A percentile compares a stretch with the other conserved stretches of the same genome.
phyloP scores from a whole-genome alignment of 1,140 invertebrate genomes.

The Eurosta solidaginis region DNA sequence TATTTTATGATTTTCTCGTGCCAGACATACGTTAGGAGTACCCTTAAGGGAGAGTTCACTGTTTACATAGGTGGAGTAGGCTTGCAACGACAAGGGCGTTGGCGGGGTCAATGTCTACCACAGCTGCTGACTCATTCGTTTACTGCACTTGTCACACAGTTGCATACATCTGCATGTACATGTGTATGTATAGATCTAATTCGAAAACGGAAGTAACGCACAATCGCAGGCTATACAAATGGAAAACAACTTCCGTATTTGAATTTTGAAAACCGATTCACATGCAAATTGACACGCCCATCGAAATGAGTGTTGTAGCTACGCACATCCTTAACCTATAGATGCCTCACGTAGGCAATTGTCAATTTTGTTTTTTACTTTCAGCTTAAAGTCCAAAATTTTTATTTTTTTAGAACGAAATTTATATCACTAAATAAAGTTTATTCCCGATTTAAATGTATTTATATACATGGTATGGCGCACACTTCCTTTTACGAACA shows the following conservation, averaged over 20 bases:
- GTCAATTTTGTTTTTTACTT: not conserved
- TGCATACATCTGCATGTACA: not conserved
- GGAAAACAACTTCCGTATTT: not conserved
- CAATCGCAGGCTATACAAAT: not conserved
- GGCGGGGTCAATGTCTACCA: not conserved
- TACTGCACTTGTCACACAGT: not conserved
- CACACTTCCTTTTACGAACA: too few relatives aligned
- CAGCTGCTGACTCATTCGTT: not conserved
- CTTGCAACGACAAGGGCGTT: conserved; percentile 10
- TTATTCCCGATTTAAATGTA: too few relatives aligned
- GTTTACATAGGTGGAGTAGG: too few relatives aligned
- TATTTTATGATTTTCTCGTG: too few relatives aligned
- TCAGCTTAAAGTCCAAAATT: not conserved
- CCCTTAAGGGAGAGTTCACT: too few relatives aligned
- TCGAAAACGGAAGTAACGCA: not conserved
- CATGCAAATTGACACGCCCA: conserved; percentile 1
- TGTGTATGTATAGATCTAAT: not conserved
- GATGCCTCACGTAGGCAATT: not conserved
- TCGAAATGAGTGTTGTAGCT: not conserved
- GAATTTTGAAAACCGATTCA: too few relatives aligned
- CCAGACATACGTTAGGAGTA: too few relatives aligned
- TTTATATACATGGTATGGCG: too few relatives aligned
- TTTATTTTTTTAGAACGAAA: too few relatives aligned
- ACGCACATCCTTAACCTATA: not conserved
- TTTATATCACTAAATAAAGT: too few relatives aligned